Evolutionary conservation across 2,797 vertebrate genomes (phyloP).

Genomic region (Rhinogobio ventralis): DNA sequence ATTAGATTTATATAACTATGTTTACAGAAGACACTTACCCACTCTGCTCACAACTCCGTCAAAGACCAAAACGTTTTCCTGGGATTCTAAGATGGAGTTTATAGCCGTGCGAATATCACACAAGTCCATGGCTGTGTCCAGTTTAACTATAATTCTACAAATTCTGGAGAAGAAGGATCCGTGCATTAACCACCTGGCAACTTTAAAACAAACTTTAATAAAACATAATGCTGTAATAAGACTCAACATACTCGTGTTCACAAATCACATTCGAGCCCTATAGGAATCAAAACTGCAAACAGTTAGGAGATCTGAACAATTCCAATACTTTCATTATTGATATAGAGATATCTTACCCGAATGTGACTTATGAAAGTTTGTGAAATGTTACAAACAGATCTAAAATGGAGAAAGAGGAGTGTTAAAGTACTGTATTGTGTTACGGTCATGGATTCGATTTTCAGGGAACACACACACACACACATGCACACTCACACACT

Average conservation of each 20-base stretch:
- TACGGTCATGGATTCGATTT: not conserved
- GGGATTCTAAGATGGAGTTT: conserved; percentile 26
- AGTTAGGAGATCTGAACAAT: not conserved
- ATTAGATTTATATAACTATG: not conserved
- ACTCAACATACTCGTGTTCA: not conserved
- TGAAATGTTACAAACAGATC: conserved; percentile 24
- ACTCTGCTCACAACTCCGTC: conserved; percentile 61
- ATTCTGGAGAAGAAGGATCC: not conserved
- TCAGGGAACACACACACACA: not conserved
- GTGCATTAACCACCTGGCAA: not conserved
- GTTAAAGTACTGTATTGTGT: not conserved
- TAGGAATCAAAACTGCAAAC: not conserved
- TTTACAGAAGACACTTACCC: conserved; percentile 64
- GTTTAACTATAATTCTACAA: conserved; percentile 65
- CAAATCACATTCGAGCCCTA: not conserved
- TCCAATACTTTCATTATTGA: not conserved
- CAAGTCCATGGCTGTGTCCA: conserved; percentile 49
- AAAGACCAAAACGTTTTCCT: not conserved
- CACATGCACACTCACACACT: not conserved
- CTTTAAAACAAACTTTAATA: not conserved
- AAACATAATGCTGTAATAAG: not conserved
- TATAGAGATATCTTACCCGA: conserved; percentile 26
- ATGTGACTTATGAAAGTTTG: not conserved
- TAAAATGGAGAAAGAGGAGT: conserved; percentile 12
- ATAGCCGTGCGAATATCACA: conserved; percentile 61